Conservation (phyloP, 2,888 invertebrate species). For the Pyrgus malvae region DNA sequence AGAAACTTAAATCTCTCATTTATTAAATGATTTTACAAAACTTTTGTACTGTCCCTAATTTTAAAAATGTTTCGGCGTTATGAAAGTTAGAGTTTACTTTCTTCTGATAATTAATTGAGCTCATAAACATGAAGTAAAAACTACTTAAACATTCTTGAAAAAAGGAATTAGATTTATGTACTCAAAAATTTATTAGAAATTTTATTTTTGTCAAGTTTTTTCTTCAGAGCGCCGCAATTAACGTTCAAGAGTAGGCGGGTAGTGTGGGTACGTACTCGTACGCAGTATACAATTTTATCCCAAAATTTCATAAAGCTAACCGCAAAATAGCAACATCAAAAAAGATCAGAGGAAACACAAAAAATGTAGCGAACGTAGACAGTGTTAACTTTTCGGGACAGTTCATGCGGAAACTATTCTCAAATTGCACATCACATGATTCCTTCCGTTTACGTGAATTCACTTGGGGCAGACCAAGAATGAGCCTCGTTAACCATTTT, state of each 20-base stretch:
- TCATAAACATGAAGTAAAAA: too few relatives aligned
- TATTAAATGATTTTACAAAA: too few relatives aligned
- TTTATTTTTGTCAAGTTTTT: too few relatives aligned
- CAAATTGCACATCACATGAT: conserved; percentile 72
- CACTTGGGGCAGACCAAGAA: conserved; percentile 11
- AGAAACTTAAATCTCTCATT: too few relatives aligned
- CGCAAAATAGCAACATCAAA: conserved; percentile 53
- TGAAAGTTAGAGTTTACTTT: too few relatives aligned
- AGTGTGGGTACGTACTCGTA: background rate
- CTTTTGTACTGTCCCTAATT: too few relatives aligned
- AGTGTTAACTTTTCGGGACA: conserved; percentile 64
- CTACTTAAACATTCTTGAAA: too few relatives aligned
- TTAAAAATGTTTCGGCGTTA: too few relatives aligned
- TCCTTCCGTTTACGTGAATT: conserved; percentile 61
- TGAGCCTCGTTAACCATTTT: conserved; percentile 27
- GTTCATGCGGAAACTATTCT: conserved; percentile 77
- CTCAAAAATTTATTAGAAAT: too few relatives aligned
- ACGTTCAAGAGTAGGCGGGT: background rate
- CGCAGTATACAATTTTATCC: background rate
- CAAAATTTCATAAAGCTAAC: conserved; percentile 7
- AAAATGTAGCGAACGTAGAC: conserved; percentile 55
- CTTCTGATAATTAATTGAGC: too few relatives aligned
- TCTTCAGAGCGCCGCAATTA: background rate
- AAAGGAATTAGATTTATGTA: too few relatives aligned
- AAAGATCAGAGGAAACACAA: conserved; percentile 51